These are phyloP conservation scores for Apostichopus californicus DNA, from an alignment of 35 echinoderm and acorn worm species.

Conservation along the genomic window DNA sequence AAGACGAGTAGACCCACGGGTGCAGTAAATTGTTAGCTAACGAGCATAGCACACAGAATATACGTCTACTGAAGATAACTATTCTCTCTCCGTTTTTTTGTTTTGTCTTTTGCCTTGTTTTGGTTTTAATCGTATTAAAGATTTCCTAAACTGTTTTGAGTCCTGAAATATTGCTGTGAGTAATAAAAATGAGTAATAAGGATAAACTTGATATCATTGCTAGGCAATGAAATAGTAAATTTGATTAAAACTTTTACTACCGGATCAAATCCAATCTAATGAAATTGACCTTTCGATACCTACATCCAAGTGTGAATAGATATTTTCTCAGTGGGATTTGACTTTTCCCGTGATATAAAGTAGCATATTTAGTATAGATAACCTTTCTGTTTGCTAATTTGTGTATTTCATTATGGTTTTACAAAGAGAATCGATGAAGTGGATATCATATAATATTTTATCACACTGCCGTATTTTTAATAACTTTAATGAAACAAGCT, in stretches of 20 bases:
- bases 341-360: too few species aligned
- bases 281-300: neutral
- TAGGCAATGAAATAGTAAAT: neutral
- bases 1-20: slow-evolving; percentile 20
- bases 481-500: too few species aligned
- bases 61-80: neutral
- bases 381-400: too few species aligned
- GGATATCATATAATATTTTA: too few species aligned
- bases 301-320: neutral
- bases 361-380: too few species aligned
- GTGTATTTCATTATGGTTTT: too few species aligned
- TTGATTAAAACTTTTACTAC: slow-evolving; percentile 14
- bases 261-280: neutral
- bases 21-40: slow-evolving; percentile 19
- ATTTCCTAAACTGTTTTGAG: neutral
- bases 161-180: neutral
- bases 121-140: slow-evolving; percentile 15
- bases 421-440: too few species aligned
- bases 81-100: neutral
- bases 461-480: too few species aligned
- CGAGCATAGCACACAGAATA: slow-evolving; percentile 11
- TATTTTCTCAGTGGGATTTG: neutral
- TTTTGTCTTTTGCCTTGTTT: neutral
- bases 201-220: slow-evolving; percentile 26
- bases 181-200: slow-evolving; percentile 13